Evolutionary conservation across 2,113 vertebrate species (phyloP), one percentile per base, ranked within the genome.

Genomic region (Australoheros scitulus): DNA sequence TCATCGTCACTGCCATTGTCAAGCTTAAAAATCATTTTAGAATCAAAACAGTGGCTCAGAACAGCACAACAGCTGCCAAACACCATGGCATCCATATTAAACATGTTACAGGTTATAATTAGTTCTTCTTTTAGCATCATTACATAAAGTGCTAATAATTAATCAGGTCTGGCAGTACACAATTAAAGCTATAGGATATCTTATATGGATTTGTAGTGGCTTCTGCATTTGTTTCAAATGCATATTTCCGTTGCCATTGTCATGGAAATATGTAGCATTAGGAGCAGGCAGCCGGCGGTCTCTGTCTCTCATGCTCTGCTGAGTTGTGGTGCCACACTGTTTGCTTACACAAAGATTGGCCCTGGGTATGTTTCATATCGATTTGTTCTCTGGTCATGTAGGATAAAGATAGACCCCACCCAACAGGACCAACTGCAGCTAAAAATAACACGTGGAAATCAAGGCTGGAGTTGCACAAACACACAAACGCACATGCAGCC

Each of bases 321-420:
- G 80, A 86, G 82, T 26, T 26, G 74, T 36, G 43, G 20, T 77
- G 81, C 68, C 81, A 63, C 76, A 77, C 80, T 65, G 81, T 36
- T 14, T 18, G 85, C 82, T 81, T 65, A 79, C 77, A 76, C 87
- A 84, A 79, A 88, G 70, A 85, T 86, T 64, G 63, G 86, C 81
- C 82, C 83, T 26, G 86, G 83, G 84, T 90, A 52, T 76, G 86
- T 88, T 89, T 74, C n/a, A 3, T 81, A 92, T 92, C 17, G 93
- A 92, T 93, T 88, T 93, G 89, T 91, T 87, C 92, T 86, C 78
- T 87, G 85, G 81, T 85, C 87, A 83, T 91, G 88, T 63, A 36
- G 82, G 85, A 92, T 92, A 93, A 92, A 94, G 90, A 94, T 79
- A 92, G 83, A 91, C 87, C 86, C 87, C 89, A 77, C 88, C 91